Evolutionary conservation across 2,113 vertebrate species (phyloP).

Genomic region (Sapajus apella): DNA sequence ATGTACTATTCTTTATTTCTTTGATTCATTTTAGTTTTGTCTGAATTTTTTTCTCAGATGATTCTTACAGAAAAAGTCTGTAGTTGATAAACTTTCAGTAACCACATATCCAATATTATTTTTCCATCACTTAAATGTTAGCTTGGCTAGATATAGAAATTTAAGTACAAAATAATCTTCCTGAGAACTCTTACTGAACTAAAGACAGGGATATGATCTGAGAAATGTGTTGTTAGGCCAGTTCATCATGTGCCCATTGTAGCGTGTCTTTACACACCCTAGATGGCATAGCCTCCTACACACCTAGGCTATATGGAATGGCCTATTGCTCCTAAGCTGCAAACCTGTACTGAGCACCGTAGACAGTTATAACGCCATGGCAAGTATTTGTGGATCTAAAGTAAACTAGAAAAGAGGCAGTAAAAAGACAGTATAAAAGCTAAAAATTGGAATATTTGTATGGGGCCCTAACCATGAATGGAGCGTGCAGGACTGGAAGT

Average conservation of each 20-base stretch:
- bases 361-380: background rate
- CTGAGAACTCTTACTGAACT: background rate
- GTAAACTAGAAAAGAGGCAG: background rate
- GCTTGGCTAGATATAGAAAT: background rate
- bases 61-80: background rate
- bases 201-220: background rate
- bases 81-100: background rate
- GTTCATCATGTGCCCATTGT: background rate
- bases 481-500: background rate
- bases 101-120: background rate
- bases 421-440: background rate
- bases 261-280: background rate
- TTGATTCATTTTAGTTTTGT: background rate
- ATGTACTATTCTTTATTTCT: background rate
- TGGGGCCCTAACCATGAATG: background rate
- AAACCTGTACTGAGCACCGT: background rate
- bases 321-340: background rate
- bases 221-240: background rate
- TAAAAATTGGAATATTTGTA: background rate
- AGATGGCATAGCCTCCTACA: background rate
- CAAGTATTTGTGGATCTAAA: background rate
- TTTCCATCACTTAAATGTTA: background rate
- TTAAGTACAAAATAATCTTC: background rate
- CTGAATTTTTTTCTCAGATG: background rate
- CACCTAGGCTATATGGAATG: background rate